These are phyloP conservation scores for Carcharodon carcharias DNA, from an alignment of 2,797 vertebrate genomes.

Conservation along the genomic window DNA sequence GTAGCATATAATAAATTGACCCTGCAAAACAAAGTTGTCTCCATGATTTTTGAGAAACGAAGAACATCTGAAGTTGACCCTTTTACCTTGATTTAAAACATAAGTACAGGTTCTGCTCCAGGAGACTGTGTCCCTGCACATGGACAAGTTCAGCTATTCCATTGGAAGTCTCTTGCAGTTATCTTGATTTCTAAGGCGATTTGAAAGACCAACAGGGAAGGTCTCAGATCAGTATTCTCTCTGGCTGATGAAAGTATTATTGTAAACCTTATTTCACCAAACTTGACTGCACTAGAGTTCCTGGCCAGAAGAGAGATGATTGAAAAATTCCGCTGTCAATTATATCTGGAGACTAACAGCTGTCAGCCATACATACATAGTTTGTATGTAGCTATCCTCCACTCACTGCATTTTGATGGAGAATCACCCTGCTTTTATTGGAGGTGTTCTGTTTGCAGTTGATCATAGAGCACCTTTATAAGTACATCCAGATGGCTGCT, in stretches of 20 bases:
- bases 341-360: background rate
- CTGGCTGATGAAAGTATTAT: background rate
- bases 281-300: background rate
- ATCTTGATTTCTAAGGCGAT: background rate
- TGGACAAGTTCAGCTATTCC: too few species aligned
- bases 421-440: background rate
- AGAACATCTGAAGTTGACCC: background rate
- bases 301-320: background rate
- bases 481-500: background rate
- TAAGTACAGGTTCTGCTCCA: background rate
- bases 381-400: background rate
- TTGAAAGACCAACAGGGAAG: background rate
- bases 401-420: background rate
- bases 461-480: background rate
- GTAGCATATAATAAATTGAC: background rate
- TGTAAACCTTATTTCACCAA: background rate
- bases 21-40: background rate
- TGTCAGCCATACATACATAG: background rate
- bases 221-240: background rate
- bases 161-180: background rate
- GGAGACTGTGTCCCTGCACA: background rate
- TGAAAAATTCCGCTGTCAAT: background rate
- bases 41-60: background rate
- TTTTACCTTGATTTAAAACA: background rate
- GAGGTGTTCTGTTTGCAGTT: background rate